Conservation (phyloP, 2,888 invertebrate genomes). For the Spicauda simplicius region DNA sequence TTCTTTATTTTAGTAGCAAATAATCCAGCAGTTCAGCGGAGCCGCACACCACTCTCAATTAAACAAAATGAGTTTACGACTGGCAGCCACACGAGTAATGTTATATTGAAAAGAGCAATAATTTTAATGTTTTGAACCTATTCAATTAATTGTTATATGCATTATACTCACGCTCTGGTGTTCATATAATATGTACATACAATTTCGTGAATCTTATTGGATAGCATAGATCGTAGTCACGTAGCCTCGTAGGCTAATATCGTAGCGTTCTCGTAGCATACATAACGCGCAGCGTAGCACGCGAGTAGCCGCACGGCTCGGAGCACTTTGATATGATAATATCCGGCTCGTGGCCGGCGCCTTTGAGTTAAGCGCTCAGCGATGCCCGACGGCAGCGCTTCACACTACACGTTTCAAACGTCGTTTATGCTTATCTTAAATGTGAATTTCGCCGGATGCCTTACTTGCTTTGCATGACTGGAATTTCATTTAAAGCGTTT, state of each 20-base stretch:
- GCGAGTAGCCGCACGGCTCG: constrained; percentile 3
- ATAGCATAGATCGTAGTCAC: not conserved
- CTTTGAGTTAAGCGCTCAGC: constrained; percentile 3
- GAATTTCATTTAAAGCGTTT: constrained; percentile 2
- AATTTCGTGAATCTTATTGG: too few relatives aligned
- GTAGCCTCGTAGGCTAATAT: constrained; percentile 2
- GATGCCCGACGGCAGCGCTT: not conserved
- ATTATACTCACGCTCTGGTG: not conserved
- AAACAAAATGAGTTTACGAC: constrained; percentile 2
- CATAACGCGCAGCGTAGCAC: not conserved
- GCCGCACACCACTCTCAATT: not conserved
- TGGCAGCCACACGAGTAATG: not conserved
- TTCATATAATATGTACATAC: too few relatives aligned
- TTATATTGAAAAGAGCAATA: not conserved
- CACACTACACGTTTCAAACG: constrained; percentile 7
- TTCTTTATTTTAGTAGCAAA: not conserved
- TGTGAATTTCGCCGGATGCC: constrained; percentile 14
- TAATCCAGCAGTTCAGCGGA: not conserved
- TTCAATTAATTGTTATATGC: not conserved
- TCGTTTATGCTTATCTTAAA: constrained; percentile 17
- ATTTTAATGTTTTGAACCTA: not conserved
- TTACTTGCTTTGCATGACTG: not conserved
- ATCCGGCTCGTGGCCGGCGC: not conserved
- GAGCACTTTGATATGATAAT: constrained; percentile 25
- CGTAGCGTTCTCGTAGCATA: constrained; percentile 3